These are phyloP conservation scores for Caenorhabditis uteleia DNA, from an alignment of 2,888 invertebrate genomes.

Conservation along the genomic window DNA sequence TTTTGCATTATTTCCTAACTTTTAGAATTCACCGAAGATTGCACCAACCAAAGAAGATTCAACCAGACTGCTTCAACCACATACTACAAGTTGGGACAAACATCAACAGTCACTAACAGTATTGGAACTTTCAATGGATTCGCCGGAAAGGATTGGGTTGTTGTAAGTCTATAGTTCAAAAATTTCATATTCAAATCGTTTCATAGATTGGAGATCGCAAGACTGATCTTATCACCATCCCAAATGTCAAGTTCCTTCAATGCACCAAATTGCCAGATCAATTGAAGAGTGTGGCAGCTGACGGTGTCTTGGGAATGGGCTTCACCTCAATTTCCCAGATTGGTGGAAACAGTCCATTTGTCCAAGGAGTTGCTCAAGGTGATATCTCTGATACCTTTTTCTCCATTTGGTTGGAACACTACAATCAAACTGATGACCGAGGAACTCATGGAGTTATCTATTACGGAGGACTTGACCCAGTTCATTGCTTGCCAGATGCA, in stretches of 20 bases:
- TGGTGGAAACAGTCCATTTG: constrained; percentile 29
- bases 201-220: constrained; percentile 29
- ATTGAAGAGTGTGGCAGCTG: constrained; percentile 13
- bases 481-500: constrained; percentile 28
- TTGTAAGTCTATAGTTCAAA: too few species aligned
- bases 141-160: constrained; percentile 19
- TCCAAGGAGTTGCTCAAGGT: constrained; percentile 20
- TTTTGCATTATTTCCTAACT: too few species aligned
- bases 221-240: constrained; percentile 29
- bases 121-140: constrained; percentile 25
- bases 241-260: constrained; percentile 21
- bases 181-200: too few species aligned
- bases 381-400: constrained; percentile 19
- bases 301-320: constrained; percentile 26
- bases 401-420: constrained; percentile 37
- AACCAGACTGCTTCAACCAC: constrained; percentile 12
- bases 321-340: constrained; percentile 20
- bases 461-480: constrained; percentile 33
- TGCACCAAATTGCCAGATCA: constrained; percentile 7
- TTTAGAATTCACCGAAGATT: too few species aligned
- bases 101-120: constrained; percentile 18
- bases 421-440: constrained; percentile 28
- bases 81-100: too few species aligned
- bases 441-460: constrained; percentile 39
- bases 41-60: too few species aligned